Evolutionary conservation across 2,113 vertebrate species (phyloP).

Genomic region (Madoqua kirkii): DNA sequence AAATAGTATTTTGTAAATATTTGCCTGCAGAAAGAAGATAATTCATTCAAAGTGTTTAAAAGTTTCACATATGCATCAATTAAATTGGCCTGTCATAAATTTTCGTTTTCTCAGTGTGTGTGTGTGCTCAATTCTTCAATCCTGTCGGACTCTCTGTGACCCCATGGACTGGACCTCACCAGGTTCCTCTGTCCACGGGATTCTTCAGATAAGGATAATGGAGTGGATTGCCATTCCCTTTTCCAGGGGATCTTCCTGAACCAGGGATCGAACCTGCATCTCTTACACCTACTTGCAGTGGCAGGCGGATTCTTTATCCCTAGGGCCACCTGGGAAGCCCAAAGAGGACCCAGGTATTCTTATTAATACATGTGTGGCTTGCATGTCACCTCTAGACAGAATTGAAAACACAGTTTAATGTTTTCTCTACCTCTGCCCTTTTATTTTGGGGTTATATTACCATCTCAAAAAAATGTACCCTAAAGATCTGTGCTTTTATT

Average conservation of each 20-base stretch:
- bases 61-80: background rate
- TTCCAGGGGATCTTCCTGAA: background rate
- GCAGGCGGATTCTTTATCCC: rapidly evolving
- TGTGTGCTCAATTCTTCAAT: background rate
- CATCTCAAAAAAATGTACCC: background rate
- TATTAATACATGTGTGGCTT: background rate
- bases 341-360: background rate
- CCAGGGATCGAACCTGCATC: background rate
- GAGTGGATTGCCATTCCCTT: background rate
- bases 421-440: background rate
- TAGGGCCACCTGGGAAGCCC: background rate
- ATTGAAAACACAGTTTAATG: background rate
- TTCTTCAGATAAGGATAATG: background rate
- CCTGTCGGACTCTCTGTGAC: background rate
- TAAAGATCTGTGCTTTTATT: background rate
- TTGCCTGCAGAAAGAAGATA: background rate
- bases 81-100: background rate
- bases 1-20: background rate
- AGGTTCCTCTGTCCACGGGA: background rate
- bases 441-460: background rate
- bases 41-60: background rate
- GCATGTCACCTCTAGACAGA: background rate
- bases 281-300: background rate
- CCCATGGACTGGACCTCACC: background rate
- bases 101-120: background rate